Percentiles rank a stretch among this genome's conserved stretches.
Evolutionary conservation across 1,140 invertebrate species (phyloP).

Genomic region (Scaptomyza graminum): DNA sequence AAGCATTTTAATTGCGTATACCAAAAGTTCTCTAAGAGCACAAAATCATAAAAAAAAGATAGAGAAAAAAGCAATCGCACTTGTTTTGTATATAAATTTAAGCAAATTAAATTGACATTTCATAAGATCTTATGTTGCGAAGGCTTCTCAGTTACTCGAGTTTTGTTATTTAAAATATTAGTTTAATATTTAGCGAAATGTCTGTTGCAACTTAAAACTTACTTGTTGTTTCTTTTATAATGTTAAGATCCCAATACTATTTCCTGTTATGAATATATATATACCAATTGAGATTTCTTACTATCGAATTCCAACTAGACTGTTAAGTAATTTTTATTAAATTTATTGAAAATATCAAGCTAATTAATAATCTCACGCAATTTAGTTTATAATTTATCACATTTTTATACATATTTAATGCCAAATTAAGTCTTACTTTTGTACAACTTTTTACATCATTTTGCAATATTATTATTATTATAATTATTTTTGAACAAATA

Average conservation of each 20-base stretch:
- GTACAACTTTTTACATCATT: slow-evolving; percentile 62
- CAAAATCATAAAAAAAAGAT: slow-evolving; percentile 3
- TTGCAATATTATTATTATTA: slow-evolving; percentile 78
- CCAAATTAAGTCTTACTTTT: slow-evolving; percentile 64
- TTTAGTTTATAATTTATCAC: slow-evolving; percentile 66
- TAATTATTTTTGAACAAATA: slow-evolving; percentile 63
- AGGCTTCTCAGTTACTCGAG: slow-evolving; percentile 54
- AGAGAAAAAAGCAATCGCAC: slow-evolving; percentile 1
- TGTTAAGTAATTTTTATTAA: slow-evolving; percentile 30
- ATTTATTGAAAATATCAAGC: slow-evolving; percentile 26
- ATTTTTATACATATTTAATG: slow-evolving; percentile 50
- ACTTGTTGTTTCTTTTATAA: slow-evolving; percentile 22
- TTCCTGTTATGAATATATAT: slow-evolving; percentile 50
- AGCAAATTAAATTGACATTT: slow-evolving; percentile 57
- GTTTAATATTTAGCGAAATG: slow-evolving; percentile 71
- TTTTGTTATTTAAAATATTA: slow-evolving; percentile 64
- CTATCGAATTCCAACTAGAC: slow-evolving; percentile 61
- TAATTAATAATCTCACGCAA: slow-evolving; percentile 72
- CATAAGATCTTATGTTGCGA: slow-evolving; percentile 23
- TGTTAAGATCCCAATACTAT: slow-evolving; percentile 17
- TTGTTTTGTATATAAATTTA: slow-evolving; percentile 63
- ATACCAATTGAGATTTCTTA: slow-evolving; percentile 70
- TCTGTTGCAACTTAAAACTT: slow-evolving; percentile 25
- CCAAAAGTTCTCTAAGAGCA: slow-evolving; percentile 56
- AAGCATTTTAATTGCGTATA: slow-evolving; percentile 51